These are phyloP conservation scores for Paraplagusia blochii DNA, from an alignment of 2,113 vertebrate species.

Conservation along the genomic window DNA sequence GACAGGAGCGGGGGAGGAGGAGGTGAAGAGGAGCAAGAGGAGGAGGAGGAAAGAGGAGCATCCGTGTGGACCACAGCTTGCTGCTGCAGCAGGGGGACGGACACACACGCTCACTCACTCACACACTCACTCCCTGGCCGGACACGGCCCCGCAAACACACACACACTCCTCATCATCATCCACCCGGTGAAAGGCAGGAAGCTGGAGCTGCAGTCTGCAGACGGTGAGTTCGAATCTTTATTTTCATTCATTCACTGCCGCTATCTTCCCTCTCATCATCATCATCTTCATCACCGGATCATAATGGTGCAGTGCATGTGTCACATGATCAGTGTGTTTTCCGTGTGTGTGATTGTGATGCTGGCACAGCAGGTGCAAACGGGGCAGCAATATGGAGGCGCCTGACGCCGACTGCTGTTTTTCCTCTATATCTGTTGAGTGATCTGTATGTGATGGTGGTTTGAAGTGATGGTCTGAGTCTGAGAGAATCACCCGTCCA, in stretches of 20 bases:
- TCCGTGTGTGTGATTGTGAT: slow-evolving; percentile 42
- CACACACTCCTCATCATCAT: slow-evolving; percentile 8
- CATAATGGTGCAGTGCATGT: slow-evolving; percentile 61
- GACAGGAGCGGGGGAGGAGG: slow-evolving; percentile 42
- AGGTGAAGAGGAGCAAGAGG: no score
- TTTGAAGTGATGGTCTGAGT: slow-evolving; percentile 1
- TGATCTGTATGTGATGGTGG: background rate
- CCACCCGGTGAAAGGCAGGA: slow-evolving; percentile 6
- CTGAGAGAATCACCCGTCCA: no score
- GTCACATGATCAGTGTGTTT: slow-evolving; percentile 8
- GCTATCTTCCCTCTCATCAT: background rate
- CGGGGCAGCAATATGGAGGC: slow-evolving; percentile 43
- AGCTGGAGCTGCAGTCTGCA: slow-evolving; percentile 20
- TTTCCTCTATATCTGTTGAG: background rate
- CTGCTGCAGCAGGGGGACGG: slow-evolving; percentile 59
- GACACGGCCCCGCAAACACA: slow-evolving; percentile 30
- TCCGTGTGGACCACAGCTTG: slow-evolving; percentile 60
- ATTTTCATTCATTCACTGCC: background rate
- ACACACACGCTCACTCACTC: slow-evolving; percentile 25
- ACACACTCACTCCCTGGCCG: slow-evolving; percentile 1
- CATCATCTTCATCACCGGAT: background rate
- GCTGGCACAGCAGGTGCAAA: slow-evolving; percentile 46
- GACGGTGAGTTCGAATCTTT: slow-evolving; percentile 56
- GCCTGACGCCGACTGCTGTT: slow-evolving; percentile 2
- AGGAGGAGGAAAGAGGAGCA: slow-evolving; percentile 41